These are phyloP conservation scores for Lampris megalopsis DNA, from an alignment of 2,113 vertebrate genomes.

Conservation along the genomic window DNA sequence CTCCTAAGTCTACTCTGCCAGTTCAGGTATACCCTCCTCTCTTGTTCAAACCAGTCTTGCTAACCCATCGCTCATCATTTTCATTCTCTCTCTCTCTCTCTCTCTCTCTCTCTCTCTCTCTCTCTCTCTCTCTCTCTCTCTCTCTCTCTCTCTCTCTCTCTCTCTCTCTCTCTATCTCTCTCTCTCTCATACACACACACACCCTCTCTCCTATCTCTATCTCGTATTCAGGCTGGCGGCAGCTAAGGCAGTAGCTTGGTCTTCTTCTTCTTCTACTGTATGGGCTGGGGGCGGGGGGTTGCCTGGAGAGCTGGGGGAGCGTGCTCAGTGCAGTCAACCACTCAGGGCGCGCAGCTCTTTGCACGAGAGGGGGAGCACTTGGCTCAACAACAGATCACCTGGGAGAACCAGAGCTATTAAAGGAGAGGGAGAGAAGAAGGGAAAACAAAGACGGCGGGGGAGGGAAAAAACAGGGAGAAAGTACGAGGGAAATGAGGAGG, in stretches of 20 bases:
- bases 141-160: slow-evolving; percentile 6
- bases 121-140: slow-evolving; percentile 21
- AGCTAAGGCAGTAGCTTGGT: slow-evolving; percentile 60
- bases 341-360: slow-evolving; percentile 52
- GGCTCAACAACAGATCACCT: slow-evolving; percentile 67
- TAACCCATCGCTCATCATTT: slow-evolving; percentile 32
- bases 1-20: background rate
- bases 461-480: slow-evolving; percentile 3
- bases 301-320: slow-evolving; percentile 67
- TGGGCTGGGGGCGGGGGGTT: slow-evolving; percentile 40
- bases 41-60: slow-evolving; percentile 24
- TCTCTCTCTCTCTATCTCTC: slow-evolving; percentile 23
- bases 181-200: background rate
- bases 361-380: slow-evolving; percentile 38
- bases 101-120: slow-evolving; percentile 3
- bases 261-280: slow-evolving; percentile 57
- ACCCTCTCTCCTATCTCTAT: background rate
- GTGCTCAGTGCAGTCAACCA: slow-evolving; percentile 66
- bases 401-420: slow-evolving; percentile 64
- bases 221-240: slow-evolving; percentile 31
- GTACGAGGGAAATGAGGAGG: slow-evolving; percentile 38
- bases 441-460: slow-evolving; percentile 10
- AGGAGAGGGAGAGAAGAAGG: slow-evolving; percentile 24
- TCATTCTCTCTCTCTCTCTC: background rate
- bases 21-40: slow-evolving; percentile 1